Evolutionary conservation across 2,888 invertebrate genomes (phyloP).

Genomic region (Drosophila ustulata): DNA sequence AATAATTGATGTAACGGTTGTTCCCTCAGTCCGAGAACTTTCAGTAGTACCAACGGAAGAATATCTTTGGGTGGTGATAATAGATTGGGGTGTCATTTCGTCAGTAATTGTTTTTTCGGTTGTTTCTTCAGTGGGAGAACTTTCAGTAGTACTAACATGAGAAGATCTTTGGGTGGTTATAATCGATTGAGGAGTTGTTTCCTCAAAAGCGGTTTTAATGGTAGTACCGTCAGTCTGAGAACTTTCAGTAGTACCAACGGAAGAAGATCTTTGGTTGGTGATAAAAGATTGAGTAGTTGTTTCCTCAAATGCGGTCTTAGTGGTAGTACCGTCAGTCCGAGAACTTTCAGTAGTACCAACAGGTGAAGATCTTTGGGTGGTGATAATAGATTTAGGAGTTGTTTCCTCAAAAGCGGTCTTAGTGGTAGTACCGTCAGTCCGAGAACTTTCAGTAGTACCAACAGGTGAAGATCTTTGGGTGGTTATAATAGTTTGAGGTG

Average conservation of each 20-base stretch:
- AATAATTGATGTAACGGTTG: neutral
- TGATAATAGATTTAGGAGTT: neutral
- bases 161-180: conserved; percentile 1
- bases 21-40: too few relatives aligned
- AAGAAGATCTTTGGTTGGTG: neutral
- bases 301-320: too few relatives aligned
- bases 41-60: too few relatives aligned
- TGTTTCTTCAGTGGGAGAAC: neutral
- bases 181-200: neutral
- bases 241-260: neutral
- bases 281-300: too few relatives aligned
- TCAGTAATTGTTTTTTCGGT: neutral
- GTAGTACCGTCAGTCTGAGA: neutral
- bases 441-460: neutral
- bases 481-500: neutral
- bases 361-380: neutral
- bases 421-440: neutral
- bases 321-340: too few relatives aligned
- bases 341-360: neutral
- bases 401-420: neutral
- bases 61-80: neutral
- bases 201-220: neutral
- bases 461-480: neutral
- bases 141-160: neutral
- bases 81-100: neutral